Evolutionary conservation across 2,113 vertebrate genomes (phyloP).

Genomic region (Condylura cristata): DNA sequence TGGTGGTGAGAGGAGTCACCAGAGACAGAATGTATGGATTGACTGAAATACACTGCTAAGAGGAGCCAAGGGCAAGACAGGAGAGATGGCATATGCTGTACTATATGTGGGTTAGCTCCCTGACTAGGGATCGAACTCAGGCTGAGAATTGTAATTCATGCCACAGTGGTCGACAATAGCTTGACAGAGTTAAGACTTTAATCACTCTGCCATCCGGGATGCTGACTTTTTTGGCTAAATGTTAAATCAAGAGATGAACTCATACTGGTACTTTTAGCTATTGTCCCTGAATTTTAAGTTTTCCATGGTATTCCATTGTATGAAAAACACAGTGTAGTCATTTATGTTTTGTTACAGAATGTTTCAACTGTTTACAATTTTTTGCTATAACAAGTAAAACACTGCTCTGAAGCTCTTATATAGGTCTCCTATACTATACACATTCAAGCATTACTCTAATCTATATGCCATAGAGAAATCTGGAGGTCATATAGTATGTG

Average conservation of each 20-base stretch:
- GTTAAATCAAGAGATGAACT: background rate
- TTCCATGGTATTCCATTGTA: background rate
- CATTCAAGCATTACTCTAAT: background rate
- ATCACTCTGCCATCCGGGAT: no score
- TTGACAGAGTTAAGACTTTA: no score
- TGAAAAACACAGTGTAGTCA: background rate
- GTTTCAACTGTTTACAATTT: background rate
- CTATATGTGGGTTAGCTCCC: no score
- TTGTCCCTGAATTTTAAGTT: background rate
- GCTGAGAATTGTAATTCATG: no score
- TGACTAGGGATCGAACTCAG: no score
- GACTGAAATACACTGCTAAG: no score
- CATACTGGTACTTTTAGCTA: background rate
- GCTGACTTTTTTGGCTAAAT: background rate
- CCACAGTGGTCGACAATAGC: no score
- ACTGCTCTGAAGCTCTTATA: background rate
- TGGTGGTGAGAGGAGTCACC: no score
- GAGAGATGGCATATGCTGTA: no score
- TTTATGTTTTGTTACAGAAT: background rate
- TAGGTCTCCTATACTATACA: background rate
- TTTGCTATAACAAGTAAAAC: background rate
- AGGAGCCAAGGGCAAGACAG: no score
- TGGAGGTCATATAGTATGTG: background rate
- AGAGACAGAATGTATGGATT: no score
- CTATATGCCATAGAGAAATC: background rate